Evolutionary conservation across 2,113 vertebrate species (phyloP).

Genomic region (Peromyscus polionotus): DNA sequence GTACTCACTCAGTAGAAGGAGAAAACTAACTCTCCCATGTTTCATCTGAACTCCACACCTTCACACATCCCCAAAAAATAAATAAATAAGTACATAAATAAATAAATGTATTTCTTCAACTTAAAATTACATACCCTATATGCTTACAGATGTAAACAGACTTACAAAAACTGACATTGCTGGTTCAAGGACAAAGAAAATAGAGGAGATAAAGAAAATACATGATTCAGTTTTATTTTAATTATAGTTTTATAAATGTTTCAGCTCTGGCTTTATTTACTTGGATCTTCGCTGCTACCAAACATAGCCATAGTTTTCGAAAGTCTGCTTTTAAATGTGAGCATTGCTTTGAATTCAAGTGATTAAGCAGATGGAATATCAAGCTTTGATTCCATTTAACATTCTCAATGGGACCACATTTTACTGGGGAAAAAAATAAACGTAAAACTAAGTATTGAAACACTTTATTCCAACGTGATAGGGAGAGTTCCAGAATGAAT

Average conservation of each 20-base stretch:
- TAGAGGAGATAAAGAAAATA: background rate
- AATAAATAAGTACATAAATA: background rate
- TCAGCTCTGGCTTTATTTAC: constrained; percentile 29
- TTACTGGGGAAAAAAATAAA: background rate
- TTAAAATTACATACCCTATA: background rate
- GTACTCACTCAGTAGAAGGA: background rate
- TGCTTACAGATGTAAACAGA: background rate
- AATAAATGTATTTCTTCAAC: background rate
- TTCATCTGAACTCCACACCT: too few species aligned
- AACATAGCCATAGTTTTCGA: background rate
- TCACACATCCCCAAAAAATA: background rate
- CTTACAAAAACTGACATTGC: background rate
- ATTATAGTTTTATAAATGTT: background rate
- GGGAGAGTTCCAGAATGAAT: constrained; percentile 33
- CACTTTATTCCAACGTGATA: background rate
- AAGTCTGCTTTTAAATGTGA: constrained; percentile 30
- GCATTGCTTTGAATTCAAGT: constrained; percentile 46
- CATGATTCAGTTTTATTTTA: constrained; percentile 12
- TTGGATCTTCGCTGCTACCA: background rate
- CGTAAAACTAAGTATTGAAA: constrained; percentile 34
- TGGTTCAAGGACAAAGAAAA: background rate
- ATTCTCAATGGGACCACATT: constrained; percentile 30
- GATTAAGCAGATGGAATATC: constrained; percentile 15
- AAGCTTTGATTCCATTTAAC: constrained; percentile 49
- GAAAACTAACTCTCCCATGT: background rate